A percentile compares a stretch with the other conserved stretches of the same genome.
phyloP scores from a whole-genome alignment of 2,888 invertebrate species.

The Agonopterix subpropinquella region DNA sequence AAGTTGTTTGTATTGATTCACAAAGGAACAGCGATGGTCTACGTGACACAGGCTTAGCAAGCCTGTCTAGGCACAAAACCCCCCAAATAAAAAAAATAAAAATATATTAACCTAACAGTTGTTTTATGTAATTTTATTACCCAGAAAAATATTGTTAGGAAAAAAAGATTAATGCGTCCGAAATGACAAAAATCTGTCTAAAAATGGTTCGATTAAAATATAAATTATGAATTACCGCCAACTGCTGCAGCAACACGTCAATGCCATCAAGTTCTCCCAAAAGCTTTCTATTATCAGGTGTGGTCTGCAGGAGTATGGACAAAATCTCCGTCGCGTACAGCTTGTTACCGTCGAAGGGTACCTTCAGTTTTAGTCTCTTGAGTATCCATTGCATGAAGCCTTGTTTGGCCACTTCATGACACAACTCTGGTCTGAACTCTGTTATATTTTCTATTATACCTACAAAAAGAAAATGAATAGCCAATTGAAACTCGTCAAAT shows the following conservation, averaged over 20 bases:
- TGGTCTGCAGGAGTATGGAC: slow-evolving; percentile 94
- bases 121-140: no score
- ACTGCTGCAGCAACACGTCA: slow-evolving; percentile 95
- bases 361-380: slow-evolving; percentile 89
- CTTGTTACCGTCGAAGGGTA: slow-evolving; percentile 96
- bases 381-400: slow-evolving; percentile 95
- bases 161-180: no score
- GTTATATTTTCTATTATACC: slow-evolving; percentile 96
- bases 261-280: slow-evolving; percentile 97
- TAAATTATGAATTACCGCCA: slow-evolving; percentile 79
- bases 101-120: no score
- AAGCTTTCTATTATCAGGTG: slow-evolving; percentile 85
- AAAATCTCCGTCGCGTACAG: slow-evolving; percentile 97
- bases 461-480: slow-evolving; percentile 31
- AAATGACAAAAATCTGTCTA: no score
- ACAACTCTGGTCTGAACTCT: slow-evolving; percentile 91
- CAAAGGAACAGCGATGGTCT: no score
- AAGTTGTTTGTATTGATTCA: no score
- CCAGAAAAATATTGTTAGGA: no score
- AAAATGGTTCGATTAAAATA: no score
- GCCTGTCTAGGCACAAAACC: no score
- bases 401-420: slow-evolving; percentile 90
- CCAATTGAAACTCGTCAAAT: no score
- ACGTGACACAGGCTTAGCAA: no score
- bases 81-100: no score